Percentiles rank a stretch among this genome's conserved stretches.
Conservation (phyloP, 2,888 invertebrate species). For the Platycnemis pennipes region DNA sequence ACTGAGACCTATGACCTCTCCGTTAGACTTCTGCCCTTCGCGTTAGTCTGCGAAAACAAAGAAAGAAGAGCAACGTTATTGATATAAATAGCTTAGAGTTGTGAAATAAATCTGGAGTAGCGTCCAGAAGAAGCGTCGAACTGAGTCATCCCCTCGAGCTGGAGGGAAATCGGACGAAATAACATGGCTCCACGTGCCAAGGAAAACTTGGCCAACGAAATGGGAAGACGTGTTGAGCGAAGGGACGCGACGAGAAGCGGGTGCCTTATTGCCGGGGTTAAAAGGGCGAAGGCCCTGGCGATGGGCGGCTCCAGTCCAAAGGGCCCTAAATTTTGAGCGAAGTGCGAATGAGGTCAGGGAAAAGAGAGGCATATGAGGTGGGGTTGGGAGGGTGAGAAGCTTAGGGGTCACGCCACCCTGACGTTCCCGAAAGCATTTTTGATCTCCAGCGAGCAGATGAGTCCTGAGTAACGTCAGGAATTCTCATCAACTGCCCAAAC, state of each 20-base stretch:
- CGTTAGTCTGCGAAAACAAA: not conserved
- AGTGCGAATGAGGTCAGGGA: not conserved
- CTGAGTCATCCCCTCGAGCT: not conserved
- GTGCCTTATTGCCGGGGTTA: not conserved
- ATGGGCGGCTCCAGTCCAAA: not conserved
- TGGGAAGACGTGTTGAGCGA: conserved; percentile 42
- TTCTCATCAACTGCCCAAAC: not conserved
- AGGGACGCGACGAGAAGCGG: not conserved
- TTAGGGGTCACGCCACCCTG: not conserved
- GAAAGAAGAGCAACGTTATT: not conserved
- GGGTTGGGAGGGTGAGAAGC: not conserved
- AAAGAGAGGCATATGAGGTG: not conserved
- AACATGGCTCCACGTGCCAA: conserved; percentile 26
- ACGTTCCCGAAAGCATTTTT: not conserved
- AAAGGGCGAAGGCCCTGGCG: not conserved
- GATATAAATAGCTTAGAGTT: not conserved
- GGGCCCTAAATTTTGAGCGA: not conserved
- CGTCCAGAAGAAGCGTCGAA: not conserved
- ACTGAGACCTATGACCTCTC: too few relatives aligned
- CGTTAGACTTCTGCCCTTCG: not conserved
- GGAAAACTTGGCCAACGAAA: conserved; percentile 6
- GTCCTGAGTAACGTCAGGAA: not conserved
- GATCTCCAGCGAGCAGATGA: not conserved
- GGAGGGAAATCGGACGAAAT: not conserved
- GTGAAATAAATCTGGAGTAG: not conserved